Conservation (phyloP, 2,113 vertebrate species). For the Drymodes brunneopygia region DNA sequence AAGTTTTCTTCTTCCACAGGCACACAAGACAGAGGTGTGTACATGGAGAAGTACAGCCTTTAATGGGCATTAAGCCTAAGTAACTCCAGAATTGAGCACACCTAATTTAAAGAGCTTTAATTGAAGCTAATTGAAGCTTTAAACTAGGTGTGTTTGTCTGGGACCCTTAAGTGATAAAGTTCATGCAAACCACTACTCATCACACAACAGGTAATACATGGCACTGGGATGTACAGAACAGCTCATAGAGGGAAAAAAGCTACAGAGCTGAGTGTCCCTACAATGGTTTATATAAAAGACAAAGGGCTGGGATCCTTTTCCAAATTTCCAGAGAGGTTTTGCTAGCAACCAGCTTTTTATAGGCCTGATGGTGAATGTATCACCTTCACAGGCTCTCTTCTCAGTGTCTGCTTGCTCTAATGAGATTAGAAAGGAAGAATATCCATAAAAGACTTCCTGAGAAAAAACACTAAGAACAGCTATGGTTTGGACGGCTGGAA, state of each 20-base stretch:
- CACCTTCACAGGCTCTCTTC: neutral
- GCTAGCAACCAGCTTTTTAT: neutral
- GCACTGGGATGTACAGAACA: neutral
- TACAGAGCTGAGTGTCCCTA: neutral
- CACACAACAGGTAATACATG: neutral
- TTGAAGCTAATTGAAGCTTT: neutral
- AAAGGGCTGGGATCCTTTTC: neutral
- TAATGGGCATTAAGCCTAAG: neutral
- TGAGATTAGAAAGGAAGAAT: neutral
- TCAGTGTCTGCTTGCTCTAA: neutral
- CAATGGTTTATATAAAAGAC: neutral
- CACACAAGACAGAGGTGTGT: accelerated
- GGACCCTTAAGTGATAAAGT: neutral
- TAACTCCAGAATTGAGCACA: neutral
- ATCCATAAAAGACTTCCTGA: neutral
- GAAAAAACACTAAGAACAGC: neutral
- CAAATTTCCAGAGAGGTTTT: neutral
- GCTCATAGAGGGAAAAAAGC: neutral
- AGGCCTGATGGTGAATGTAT: neutral
- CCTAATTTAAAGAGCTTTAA: neutral
- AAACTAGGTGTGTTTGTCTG: neutral
- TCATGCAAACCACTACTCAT: neutral
- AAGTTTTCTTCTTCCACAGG: neutral
- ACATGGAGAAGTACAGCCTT: neutral
- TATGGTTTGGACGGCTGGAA: neutral